Evolutionary conservation across 2,113 vertebrate genomes (phyloP), one percentile per base, ranked within the genome.

Genomic region (Odobenus rosmarus): DNA sequence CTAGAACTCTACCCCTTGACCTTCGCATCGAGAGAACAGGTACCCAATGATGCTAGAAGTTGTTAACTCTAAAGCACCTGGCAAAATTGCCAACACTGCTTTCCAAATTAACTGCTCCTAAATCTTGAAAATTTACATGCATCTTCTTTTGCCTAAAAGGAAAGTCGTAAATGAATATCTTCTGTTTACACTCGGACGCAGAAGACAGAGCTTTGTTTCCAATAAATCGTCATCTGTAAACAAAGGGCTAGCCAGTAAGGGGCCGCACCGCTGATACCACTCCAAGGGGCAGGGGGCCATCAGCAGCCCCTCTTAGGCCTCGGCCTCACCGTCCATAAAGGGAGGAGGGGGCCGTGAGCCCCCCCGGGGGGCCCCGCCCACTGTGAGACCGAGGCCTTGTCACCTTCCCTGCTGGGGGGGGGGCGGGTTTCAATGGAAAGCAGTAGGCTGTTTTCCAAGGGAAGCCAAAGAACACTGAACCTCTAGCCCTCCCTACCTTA

Each of bases 401-500:
- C 21, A 42, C 19, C 26, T n/a, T 49, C 59, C 16, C 26, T 24
- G 51, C 36, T 1, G 7, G 8, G 46, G 39, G 18, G 53, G 42
- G 36, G 79, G 53, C n/a, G 36, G 79, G 4, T 49, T 49, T 77
- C 69, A 12, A 0, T 7, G 13, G 86, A 61, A 81, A 55, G 36
- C 80, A 31, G 55, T 19, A 8, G 83, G 83, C 39, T 10, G 8
- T 36, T 79, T 80, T 36, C 59, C 39, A 86, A 42, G 33, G 33
- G 71, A 62, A 82, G 21, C 18, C 28, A 19, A 39, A 57, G 71
- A 11, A 24, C 24, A 31, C 10, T 2, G 51, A 26, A 1, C 49
- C 64, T 42, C 23, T 1, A 2, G 13, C 28, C 8, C 33, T 28
- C 28, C 10, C 55, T 0, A 0, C 14, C 51, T 15, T 6, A 5